Percentiles rank a stretch among this genome's conserved stretches.
Evolutionary conservation across 2,113 vertebrate genomes (phyloP).

Genomic region (Catharus bicknelli): DNA sequence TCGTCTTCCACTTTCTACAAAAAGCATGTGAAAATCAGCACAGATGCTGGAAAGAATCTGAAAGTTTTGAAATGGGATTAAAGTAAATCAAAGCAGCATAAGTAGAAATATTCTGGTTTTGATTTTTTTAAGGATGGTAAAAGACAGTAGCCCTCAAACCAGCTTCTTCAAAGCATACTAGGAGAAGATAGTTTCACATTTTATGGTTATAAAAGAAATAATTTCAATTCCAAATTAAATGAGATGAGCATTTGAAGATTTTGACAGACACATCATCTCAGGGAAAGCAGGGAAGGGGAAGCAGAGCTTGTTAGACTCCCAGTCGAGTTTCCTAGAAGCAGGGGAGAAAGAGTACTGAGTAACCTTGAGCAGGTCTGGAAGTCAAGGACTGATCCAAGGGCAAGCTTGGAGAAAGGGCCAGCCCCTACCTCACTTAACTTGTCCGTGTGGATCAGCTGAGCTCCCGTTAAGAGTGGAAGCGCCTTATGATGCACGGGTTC

Average conservation of each 20-base stretch:
- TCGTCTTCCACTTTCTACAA: conserved; percentile 73
- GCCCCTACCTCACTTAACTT: conserved; percentile 84
- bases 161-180: conserved; percentile 24
- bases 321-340: conserved; percentile 35
- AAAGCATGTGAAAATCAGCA: conserved; percentile 36
- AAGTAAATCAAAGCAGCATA: conserved; percentile 10
- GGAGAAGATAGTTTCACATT: background rate
- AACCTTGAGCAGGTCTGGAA: conserved; percentile 66
- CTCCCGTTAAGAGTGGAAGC: conserved; percentile 81
- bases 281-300: conserved; percentile 46
- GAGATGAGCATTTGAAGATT: conserved; percentile 13
- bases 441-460: conserved; percentile 81
- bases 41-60: background rate
- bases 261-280: background rate
- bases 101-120: conserved; percentile 39
- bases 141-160: conserved; percentile 11
- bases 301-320: conserved; percentile 35
- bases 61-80: conserved; percentile 29
- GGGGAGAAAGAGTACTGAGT: conserved; percentile 42
- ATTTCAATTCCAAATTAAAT: conserved; percentile 36
- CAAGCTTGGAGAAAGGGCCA: conserved; percentile 75
- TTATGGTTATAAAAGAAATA: background rate
- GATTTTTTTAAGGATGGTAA: background rate
- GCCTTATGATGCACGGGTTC: conserved; percentile 81
- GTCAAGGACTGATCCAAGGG: conserved; percentile 75